Evolutionary conservation across 1,140 invertebrate genomes (phyloP), one percentile per base, ranked within the genome.

Genomic region (Cepaea nemoralis): DNA sequence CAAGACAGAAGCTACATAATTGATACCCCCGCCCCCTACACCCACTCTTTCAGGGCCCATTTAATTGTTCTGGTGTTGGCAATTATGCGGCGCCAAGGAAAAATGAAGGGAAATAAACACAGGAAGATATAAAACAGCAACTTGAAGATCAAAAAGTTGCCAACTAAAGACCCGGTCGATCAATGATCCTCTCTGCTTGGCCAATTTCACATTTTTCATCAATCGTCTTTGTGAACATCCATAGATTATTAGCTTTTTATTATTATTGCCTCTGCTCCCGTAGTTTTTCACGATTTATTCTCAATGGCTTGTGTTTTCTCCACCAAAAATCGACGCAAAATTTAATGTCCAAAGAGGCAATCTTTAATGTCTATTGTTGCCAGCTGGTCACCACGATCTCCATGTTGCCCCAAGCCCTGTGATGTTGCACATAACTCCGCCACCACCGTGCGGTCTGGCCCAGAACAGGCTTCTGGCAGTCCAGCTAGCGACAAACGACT

Each of bases 91-190:
- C 50, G 24, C 5, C 12, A 55, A 55, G 24, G 24, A 55, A 55
- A 55, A 55, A 55, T 55, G 12, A n/a, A 55, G 50, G 50, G 50
- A 55, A 55, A 55, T 55, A 55, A 55, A 55, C 50, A 55, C 50
- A 55, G 50, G 50, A 55, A 55, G 50, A 22, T 55, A 55, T 55
- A 55, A 55, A 55, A 55, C 22, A 22, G 50, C 50, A 55, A 55
- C 50, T 55, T 55, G 50, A 55, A 55, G 50, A 55, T 55, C 50
- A 55, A 55, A 55, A 55, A 55, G 50, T 55, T 55, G 14, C 8
- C 50, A 55, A 5, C 50, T 55, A 55, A 55, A 55, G 50, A 55
- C 50, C 24, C 50, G 50, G 50, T 55, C 50, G 50, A 55, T 55
- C 50, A 55, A 55, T 55, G 50, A 55, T 55, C 50, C 50, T 14